Base-by-base conservation (phyloP, 1,140 invertebrate genomes). In the Trichomalopsis sarcophagae region DNA sequence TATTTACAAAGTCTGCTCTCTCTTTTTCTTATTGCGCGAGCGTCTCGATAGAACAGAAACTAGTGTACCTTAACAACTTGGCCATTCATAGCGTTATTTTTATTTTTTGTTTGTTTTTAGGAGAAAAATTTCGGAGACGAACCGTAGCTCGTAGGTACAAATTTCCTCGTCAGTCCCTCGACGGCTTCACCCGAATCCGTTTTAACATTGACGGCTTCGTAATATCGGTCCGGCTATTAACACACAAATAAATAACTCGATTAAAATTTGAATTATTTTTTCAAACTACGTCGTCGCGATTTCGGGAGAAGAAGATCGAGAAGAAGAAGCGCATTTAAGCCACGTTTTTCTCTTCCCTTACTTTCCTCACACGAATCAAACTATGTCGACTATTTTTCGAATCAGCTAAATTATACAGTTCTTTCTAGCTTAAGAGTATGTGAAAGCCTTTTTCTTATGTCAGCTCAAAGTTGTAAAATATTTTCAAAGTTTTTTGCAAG, bases 181-280 rank as follows among this genome's bases (percentile, higher is more conserved):
- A 83, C 85, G 81, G 74, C 74, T 44, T 86, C 66, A 50, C 84
- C 85, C 85, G 80, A 82, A 83, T 86, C 79, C 44, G 76, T 86
- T 86, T 74, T 79, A 86, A 82, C 47, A 66, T 86, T 76, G 55
- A 82, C 75, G 75, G 55, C 74, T 66, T 86, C 40, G 27, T 82
- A 79, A 86, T 73, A 82, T 86, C 80, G 80, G 66, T 86, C 85
- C 85, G 79, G 85, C 85, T 86, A 62, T 62, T 86, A 82, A 86
- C 79, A 86, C 23, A 86, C 71, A 85, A 85, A 81, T 47, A 85
- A 85, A 85, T 50, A 76, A 69, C 84, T 85, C 84, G 78, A 81
- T 85, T 85, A 85, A 85, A 80, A 81, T 47, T n/a, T 11, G 44
- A 81, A 81, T 23, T 80, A 14, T 21, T 36, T 6, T 36, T 62